Conservation (phyloP, 2,888 invertebrate species). For the Stegana nigrithorax region DNA sequence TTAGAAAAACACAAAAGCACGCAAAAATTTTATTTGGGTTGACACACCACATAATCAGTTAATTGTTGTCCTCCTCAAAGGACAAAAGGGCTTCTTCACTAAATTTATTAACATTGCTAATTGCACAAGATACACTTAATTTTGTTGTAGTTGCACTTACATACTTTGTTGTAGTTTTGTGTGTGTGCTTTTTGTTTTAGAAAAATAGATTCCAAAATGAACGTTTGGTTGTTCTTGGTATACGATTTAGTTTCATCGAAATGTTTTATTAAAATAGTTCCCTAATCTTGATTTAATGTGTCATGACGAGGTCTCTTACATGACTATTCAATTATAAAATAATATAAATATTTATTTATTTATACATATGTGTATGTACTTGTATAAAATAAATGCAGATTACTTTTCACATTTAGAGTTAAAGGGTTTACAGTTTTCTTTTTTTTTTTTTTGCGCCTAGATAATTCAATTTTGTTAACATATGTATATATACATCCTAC, state of each 20-base stretch:
- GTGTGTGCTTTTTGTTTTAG: neutral
- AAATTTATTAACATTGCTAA: slow-evolving; percentile 2
- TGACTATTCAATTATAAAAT: neutral
- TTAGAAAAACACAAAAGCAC: too few relatives aligned
- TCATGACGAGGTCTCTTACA: neutral
- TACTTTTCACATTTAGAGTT: neutral
- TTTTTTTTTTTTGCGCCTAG: neutral
- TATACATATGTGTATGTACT: neutral
- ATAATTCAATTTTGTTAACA: neutral
- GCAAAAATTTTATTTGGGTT: too few relatives aligned
- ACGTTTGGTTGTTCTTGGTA: neutral
- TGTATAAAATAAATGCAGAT: slow-evolving; percentile 6
- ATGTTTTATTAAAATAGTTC: slow-evolving; percentile 2
- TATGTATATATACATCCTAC: neutral
- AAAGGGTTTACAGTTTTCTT: neutral
- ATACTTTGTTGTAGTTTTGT: neutral
- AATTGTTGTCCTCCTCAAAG: too few relatives aligned
- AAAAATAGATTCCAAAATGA: neutral
- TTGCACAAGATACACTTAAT: neutral
- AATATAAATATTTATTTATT: neutral
- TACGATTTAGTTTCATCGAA: neutral
- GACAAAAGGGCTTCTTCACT: too few relatives aligned
- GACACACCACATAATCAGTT: too few relatives aligned
- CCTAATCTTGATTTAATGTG: slow-evolving; percentile 2
- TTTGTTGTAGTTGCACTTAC: neutral